These are phyloP conservation scores for Lepisosteus oculatus DNA, from an alignment of 2,113 vertebrate genomes.

Conservation along the genomic window DNA sequence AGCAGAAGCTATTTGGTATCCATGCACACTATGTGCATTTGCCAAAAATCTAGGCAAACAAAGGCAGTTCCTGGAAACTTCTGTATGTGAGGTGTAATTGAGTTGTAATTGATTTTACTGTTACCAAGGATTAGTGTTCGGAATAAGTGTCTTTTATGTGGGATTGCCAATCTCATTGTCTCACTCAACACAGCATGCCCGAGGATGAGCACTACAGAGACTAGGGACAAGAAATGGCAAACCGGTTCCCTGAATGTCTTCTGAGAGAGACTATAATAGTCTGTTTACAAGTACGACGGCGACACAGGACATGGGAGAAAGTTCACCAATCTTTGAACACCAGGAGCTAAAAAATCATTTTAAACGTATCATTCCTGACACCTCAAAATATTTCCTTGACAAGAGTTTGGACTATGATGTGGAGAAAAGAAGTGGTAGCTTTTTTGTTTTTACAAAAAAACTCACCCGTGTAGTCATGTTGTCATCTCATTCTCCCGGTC, in stretches of 20 bases:
- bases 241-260: no score
- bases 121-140: constrained; percentile 22
- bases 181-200: neutral
- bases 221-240: neutral
- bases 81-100: constrained; percentile 13
- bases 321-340: no score
- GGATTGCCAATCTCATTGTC: no score
- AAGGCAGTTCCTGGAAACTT: neutral
- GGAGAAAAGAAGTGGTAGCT: no score
- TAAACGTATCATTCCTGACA: no score
- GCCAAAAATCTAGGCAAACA: constrained; percentile 10
- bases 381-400: no score
- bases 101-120: constrained; percentile 38
- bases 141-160: no score
- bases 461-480: neutral
- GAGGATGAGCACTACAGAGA: neutral
- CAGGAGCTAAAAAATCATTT: no score
- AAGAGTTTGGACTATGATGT: no score
- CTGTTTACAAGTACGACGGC: no score
- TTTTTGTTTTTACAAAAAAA: neutral
- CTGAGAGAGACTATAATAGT: no score
- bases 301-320: no score
- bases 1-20: neutral
- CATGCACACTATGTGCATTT: constrained; percentile 21
- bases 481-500: neutral